Base-by-base conservation (phyloP, 2,113 vertebrate species). In the Telmatochromis sp. region DNA sequence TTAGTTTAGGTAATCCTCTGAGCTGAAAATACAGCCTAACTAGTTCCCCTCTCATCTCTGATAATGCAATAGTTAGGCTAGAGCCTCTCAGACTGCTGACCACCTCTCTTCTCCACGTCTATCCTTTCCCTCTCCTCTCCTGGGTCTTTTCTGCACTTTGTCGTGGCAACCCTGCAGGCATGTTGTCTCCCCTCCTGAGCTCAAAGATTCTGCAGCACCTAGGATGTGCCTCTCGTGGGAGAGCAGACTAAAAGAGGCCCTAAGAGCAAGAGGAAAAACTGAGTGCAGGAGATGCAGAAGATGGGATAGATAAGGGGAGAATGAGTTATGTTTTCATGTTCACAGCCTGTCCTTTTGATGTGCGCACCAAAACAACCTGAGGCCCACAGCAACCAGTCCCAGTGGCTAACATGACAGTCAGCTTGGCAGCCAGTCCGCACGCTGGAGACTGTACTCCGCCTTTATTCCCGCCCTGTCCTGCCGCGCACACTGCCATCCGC, bases 311-410 rank as follows among this genome's bases (percentile, higher is more conserved):
- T 86, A 82, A 85, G 55, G 82, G 45, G n/a, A 23, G 90, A 91
- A 90, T 86, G 87, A 94, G 92, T 87, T 89, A 85, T 90, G 93
- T 95, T 95, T 95, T 94, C 90, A 92, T 95, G 92, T 96, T 95
- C 91, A 33, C 94, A 93, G 93, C 84, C 91, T 91, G 92, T 94
- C 91, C 92, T 94, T 96, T 96, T 96, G 95, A 95, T 93, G 96
- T 94, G 83, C 91, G 86, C 82, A 93, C 92, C 94, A 95, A 94
- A 95, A 96, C 95, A 96, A 94, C 92, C 94, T 90, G 91, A 92
- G 88, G 95, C 95, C 94, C 93, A 92, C 91, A 93, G 95, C 95
- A 91, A 91, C 91, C 93, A 78, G 55, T 95, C 95, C 94, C 95
- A 92, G 84, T 89, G 92, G 95, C 93, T 89, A 87, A 94, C 92